These are phyloP conservation scores for Calidris pugnax DNA, from an alignment of 2,113 vertebrate genomes.

Conservation along the genomic window DNA sequence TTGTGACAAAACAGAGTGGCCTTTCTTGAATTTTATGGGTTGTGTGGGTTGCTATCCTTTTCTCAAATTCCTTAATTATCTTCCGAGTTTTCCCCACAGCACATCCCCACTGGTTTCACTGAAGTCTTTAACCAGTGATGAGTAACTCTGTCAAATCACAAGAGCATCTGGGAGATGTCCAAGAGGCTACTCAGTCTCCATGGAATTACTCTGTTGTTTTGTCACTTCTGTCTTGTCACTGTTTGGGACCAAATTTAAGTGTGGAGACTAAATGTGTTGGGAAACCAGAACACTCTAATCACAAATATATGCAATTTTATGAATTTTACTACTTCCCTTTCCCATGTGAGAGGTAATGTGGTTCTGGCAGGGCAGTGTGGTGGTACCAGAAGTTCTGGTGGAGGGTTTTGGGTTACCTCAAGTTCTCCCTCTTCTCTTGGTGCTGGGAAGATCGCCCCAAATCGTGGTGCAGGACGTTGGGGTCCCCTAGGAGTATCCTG, in stretches of 20 bases:
- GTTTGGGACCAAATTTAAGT: neutral
- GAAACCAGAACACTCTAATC: neutral
- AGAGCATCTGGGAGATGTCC: neutral
- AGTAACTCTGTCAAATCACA: neutral
- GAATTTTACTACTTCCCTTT: neutral
- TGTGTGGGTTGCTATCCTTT: neutral
- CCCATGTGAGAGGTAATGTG: neutral
- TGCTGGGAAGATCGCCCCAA: neutral
- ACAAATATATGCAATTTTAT: neutral
- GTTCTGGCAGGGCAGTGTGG: neutral
- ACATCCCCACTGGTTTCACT: neutral
- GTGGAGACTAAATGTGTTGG: neutral
- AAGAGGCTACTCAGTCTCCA: neutral
- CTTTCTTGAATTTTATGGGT: neutral
- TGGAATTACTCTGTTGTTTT: neutral
- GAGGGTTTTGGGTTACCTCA: neutral
- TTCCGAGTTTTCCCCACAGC: neutral
- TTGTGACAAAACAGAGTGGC: neutral
- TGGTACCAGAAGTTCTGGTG: too few species aligned
- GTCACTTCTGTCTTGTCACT: neutral
- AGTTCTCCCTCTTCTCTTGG: neutral
- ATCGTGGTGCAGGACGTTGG: accelerated
- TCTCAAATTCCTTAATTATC: neutral
- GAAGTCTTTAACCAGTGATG: neutral
- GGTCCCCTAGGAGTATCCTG: neutral